phyloP scores from a whole-genome alignment of 2,113 vertebrate genomes.

The Osmerus mordax region DNA sequence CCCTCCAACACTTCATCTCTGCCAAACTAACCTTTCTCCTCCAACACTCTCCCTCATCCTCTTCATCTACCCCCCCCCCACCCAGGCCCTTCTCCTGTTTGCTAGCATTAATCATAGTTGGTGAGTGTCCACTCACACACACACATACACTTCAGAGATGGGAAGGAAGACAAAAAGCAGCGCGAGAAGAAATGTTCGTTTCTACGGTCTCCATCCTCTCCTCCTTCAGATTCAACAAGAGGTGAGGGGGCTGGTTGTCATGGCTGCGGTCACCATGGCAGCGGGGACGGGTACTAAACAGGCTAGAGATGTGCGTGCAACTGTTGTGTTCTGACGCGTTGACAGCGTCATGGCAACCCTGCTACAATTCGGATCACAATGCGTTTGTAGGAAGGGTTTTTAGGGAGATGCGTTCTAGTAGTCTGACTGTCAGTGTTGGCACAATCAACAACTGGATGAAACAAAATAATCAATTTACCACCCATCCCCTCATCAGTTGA shows the following conservation, averaged over 20 bases:
- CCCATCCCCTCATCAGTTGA: no score
- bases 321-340: conserved; percentile 4
- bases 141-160: conserved; percentile 9
- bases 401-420: background rate
- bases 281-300: conserved; percentile 56
- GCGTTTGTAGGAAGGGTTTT: background rate
- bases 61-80: no score
- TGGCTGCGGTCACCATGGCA: conserved; percentile 64
- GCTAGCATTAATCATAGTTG: no score
- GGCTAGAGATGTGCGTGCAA: conserved; percentile 18
- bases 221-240: conserved; percentile 27
- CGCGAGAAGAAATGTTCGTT: conserved; percentile 32
- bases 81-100: no score
- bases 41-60: no score
- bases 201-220: conserved; percentile 36
- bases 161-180: background rate
- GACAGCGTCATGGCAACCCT: conserved; percentile 23
- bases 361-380: conserved; percentile 1
- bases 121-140: background rate
- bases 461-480: background rate
- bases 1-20: no score
- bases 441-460: no score
- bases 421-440: no score
- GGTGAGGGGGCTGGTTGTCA: conserved; percentile 61
- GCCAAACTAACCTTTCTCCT: no score